Evolutionary conservation across 2,113 vertebrate species (phyloP), one percentile per base, ranked within the genome.

Genomic region (Bungarus multicinctus): DNA sequence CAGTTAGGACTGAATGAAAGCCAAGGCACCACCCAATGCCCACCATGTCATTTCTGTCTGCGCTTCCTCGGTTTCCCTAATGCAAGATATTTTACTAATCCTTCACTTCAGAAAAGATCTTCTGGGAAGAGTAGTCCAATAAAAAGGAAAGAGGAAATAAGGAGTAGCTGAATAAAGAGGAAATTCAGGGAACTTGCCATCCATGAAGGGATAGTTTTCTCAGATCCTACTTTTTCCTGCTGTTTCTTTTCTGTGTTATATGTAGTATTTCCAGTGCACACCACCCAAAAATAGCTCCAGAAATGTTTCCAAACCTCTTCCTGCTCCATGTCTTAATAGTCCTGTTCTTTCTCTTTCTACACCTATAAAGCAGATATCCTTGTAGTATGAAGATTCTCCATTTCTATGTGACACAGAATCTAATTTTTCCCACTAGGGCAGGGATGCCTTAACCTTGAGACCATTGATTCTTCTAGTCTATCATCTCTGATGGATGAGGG

Each of bases 1-100:
- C 9, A 34, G n/a, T 74, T 18, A 5, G 14, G 64, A 58, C n/a
- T 34, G 64, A 74, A 18, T 34, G 4, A 34, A 34, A 16, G 2
- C 16, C n/a, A 81, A 39, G n/a, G 16, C 2, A 39, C 16, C n/a
- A 20, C 5, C 7, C 64, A 74, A 69, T 47, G 45, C 5, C 8
- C 47, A 50, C 47, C 47, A 50, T 50, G 11, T 16, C 30, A n/a
- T 69, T 69, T 69, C 2, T 5, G 30, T 4, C 30, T 69, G 30
- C 30, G 5, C 4, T 2, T 69, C 1, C 2, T n/a, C 1, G 2
- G 30, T 0, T n/a, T 69, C 30, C 64, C 1, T 14, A 69, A 16
- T n/a, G 9, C 60, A n/a, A 64, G 60, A n/a, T n/a, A 55, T 30
- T 14, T 64, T 64, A 30, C 30, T 69, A n/a, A 69, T n/a, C 4